phyloP scores from a whole-genome alignment of 2,797 vertebrate genomes.

The Potorous gilbertii region DNA sequence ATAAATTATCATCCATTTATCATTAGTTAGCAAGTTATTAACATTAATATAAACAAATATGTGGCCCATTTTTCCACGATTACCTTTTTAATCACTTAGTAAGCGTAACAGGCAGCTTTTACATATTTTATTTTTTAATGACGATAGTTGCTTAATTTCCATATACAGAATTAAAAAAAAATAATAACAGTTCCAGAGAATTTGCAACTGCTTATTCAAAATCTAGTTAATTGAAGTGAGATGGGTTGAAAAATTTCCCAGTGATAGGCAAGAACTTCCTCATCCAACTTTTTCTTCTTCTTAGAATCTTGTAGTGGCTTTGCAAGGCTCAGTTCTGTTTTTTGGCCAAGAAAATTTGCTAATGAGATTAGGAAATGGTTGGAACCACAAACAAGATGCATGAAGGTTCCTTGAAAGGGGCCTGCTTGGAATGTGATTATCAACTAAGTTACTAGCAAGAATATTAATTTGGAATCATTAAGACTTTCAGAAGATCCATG shows the following conservation, averaged over 20 bases:
- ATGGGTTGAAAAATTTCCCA: constrained; percentile 12
- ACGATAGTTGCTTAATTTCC: constrained; percentile 35
- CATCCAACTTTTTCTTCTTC: not conserved
- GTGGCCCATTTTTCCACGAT: constrained; percentile 61
- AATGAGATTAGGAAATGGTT: constrained; percentile 26
- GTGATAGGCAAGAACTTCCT: not conserved
- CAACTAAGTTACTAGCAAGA: not conserved
- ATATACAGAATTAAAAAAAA: not conserved
- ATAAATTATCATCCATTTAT: constrained; percentile 80
- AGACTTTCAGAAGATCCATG: not conserved
- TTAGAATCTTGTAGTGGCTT: not conserved
- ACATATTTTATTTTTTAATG: constrained; percentile 44
- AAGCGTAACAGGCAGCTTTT: constrained; percentile 11
- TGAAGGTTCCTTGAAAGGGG: not conserved
- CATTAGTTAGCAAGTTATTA: constrained; percentile 77
- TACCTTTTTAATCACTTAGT: constrained; percentile 63
- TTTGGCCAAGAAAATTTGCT: not conserved
- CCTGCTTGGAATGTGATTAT: not conserved
- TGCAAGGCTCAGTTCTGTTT: not conserved
- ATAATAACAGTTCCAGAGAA: not conserved
- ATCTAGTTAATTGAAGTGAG: constrained; percentile 46
- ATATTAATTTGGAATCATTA: not conserved
- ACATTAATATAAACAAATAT: constrained; percentile 76
- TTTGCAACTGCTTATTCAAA: constrained; percentile 31
- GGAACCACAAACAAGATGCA: not conserved